phyloP scores from a whole-genome alignment of 1,140 invertebrate genomes.

The Danaus melanippus region DNA sequence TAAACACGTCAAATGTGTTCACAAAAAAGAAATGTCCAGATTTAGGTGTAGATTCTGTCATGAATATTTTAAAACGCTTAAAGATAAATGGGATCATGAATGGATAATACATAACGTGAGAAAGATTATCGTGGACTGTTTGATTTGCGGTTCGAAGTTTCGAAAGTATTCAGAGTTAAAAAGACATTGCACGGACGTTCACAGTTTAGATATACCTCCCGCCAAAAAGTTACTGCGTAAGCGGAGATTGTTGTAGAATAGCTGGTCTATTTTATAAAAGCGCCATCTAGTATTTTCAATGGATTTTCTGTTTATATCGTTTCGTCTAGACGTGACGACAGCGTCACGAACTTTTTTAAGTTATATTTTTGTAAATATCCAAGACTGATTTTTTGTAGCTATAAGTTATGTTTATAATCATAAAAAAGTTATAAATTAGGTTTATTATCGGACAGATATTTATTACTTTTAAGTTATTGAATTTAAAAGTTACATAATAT shows the following conservation, averaged over 20 bases:
- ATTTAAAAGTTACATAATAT: slow-evolving; percentile 4
- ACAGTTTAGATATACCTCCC: slow-evolving; percentile 44
- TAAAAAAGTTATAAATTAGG: slow-evolving; percentile 6
- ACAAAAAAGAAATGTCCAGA: slow-evolving; percentile 33
- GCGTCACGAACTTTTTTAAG: slow-evolving; percentile 1
- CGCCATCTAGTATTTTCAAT: slow-evolving; percentile 19
- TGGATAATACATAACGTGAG: slow-evolving; percentile 60
- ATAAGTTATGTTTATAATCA: neutral
- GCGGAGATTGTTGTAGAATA: slow-evolving; percentile 12
- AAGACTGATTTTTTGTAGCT: slow-evolving; percentile 5
- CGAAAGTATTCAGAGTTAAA: slow-evolving; percentile 60
- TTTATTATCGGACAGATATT: no score
- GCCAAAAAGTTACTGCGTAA: slow-evolving; percentile 40
- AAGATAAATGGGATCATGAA: slow-evolving; percentile 68
- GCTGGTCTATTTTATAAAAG: slow-evolving; percentile 16
- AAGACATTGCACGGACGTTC: slow-evolving; percentile 40
- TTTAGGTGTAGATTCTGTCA: slow-evolving; percentile 56
- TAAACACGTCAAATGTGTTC: slow-evolving; percentile 59
- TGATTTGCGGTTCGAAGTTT: slow-evolving; percentile 53
- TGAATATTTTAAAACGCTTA: slow-evolving; percentile 48
- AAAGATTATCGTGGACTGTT: slow-evolving; percentile 60
- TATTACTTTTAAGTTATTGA: slow-evolving; percentile 2
- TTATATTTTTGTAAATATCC: slow-evolving; percentile 2
- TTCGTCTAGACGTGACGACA: slow-evolving; percentile 13
- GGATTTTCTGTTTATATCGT: slow-evolving; percentile 13